Evolutionary conservation across 2,113 vertebrate species (phyloP).

Genomic region (Ramphastos sulfuratus): DNA sequence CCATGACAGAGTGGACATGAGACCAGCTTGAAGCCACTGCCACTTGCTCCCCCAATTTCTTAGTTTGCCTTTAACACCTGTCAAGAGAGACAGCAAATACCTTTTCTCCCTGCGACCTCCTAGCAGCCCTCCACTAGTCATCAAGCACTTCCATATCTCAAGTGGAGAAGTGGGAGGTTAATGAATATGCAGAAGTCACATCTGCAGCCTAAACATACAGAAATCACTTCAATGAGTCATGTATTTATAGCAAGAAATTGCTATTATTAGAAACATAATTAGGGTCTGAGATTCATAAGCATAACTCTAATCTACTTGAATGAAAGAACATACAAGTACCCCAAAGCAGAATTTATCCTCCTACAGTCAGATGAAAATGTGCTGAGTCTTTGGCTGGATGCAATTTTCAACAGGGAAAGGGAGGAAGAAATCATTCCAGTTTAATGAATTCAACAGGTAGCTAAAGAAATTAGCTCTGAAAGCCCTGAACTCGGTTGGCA

Average conservation of each 20-base stretch:
- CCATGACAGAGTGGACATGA: too few species aligned
- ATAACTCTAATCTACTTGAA: conserved; percentile 26
- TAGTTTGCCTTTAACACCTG: neutral
- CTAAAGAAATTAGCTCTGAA: neutral
- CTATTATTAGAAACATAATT: conserved; percentile 64
- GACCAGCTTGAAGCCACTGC: neutral
- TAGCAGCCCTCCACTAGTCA: neutral
- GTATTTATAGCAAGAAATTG: conserved; percentile 51
- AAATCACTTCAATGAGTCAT: neutral
- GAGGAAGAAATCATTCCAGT: neutral
- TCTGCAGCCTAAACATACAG: conserved; percentile 37
- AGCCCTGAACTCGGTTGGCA: conserved; percentile 29
- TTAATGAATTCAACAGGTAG: neutral
- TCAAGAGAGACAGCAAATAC: neutral
- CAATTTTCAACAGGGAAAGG: neutral
- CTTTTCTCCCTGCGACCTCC: neutral
- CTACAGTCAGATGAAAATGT: neutral
- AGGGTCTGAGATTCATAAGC: neutral
- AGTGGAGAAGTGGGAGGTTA: neutral
- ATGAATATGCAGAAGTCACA: conserved; percentile 40
- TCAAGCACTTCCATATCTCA: neutral
- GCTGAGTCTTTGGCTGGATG: neutral
- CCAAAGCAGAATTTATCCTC: conserved; percentile 31
- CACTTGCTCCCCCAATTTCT: neutral
- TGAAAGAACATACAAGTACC: neutral